These are phyloP conservation scores for Athalia cordata DNA, from an alignment of 2,888 invertebrate species.

Conservation along the genomic window DNA sequence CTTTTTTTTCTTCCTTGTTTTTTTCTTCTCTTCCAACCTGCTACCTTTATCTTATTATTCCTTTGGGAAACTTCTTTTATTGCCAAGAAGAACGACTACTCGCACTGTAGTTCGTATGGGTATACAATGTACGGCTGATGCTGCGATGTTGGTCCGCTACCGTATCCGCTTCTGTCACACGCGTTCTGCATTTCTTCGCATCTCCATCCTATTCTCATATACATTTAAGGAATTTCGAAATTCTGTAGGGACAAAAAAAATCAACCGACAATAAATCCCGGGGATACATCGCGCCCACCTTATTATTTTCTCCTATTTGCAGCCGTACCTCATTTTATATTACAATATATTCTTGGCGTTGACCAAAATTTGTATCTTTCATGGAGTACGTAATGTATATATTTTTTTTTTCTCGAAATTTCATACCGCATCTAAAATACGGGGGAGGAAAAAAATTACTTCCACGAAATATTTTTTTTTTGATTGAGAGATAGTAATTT, in stretches of 20 bases:
- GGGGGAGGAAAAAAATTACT: no score
- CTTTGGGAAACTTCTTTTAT: slow-evolving; percentile 39
- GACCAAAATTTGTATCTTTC: background rate
- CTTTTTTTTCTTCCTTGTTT: background rate
- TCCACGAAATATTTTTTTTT: no score
- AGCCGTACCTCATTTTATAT: background rate
- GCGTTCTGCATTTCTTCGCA: background rate
- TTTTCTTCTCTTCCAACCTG: slow-evolving; percentile 28
- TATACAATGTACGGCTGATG: background rate
- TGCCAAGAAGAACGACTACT: slow-evolving; percentile 36
- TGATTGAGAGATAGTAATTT: no score
- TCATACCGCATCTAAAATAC: no score
- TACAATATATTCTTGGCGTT: background rate
- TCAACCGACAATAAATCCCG: slow-evolving; percentile 13
- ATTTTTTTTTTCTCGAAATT: no score
- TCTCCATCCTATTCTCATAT: background rate
- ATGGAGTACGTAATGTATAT: no score
- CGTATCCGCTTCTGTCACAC: background rate
- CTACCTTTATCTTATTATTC: slow-evolving; percentile 45
- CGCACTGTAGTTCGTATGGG: background rate
- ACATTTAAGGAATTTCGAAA: no score
- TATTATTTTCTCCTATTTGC: background rate
- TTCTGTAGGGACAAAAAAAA: background rate
- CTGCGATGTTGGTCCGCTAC: background rate
- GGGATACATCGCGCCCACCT: background rate